Conservation (phyloP, 1,140 invertebrate species). For the Euwallacea similis region DNA sequence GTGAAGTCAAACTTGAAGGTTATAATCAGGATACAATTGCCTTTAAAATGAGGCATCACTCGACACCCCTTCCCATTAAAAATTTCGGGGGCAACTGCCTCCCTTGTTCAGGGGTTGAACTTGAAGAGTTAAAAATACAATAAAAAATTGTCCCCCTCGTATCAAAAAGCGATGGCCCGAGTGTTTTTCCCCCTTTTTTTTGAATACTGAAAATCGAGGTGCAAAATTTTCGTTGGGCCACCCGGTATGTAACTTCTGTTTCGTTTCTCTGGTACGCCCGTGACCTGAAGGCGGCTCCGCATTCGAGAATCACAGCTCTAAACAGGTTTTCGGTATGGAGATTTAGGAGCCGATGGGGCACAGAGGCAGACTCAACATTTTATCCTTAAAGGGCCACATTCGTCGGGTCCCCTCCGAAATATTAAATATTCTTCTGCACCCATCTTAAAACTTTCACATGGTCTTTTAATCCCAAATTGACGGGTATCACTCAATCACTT, state of each 20-base stretch:
- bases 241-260: slow-evolving; percentile 15
- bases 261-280: slow-evolving; percentile 32
- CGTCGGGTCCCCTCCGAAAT: slow-evolving; percentile 22
- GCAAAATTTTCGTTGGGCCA: neutral
- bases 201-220: too few species aligned
- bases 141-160: too few species aligned
- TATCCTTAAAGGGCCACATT: slow-evolving; percentile 31
- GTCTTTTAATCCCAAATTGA: slow-evolving; percentile 28
- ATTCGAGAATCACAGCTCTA: slow-evolving; percentile 30
- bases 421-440: slow-evolving; percentile 24
- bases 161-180: too few species aligned
- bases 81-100: too few species aligned
- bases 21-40: too few species aligned
- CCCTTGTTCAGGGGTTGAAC: too few species aligned
- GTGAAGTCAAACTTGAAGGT: too few species aligned
- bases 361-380: slow-evolving; percentile 21
- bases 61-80: too few species aligned
- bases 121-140: too few species aligned
- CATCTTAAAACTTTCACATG: slow-evolving; percentile 24
- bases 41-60: too few species aligned
- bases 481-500: slow-evolving; percentile 11
- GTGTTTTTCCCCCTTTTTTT: too few species aligned
- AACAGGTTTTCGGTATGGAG: slow-evolving; percentile 2
- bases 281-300: slow-evolving; percentile 31
- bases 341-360: slow-evolving; percentile 23